Evolutionary conservation across 2,888 invertebrate genomes (phyloP).

Genomic region (Anticlea derivata): DNA sequence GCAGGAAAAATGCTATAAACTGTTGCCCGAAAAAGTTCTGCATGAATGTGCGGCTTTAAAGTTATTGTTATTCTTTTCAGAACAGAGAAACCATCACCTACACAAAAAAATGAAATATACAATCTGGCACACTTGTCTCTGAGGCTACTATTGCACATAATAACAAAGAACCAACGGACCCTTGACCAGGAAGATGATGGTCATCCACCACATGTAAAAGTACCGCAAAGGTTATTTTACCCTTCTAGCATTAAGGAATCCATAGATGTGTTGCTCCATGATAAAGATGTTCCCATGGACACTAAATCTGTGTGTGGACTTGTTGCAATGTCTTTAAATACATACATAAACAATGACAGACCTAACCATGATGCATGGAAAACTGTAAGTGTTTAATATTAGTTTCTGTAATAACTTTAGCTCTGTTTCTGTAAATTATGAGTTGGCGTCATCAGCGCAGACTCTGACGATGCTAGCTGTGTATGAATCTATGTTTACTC

Average conservation of each 20-base stretch:
- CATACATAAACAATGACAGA: conserved; percentile 45
- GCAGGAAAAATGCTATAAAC: no score
- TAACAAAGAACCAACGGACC: conserved; percentile 46
- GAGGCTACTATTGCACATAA: conserved; percentile 56
- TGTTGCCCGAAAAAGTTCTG: no score
- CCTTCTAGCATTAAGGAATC: not conserved
- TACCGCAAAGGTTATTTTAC: not conserved
- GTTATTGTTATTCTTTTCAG: conserved; percentile 20
- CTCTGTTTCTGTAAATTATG: no score
- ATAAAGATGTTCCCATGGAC: conserved; percentile 85
- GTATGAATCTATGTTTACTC: no score
- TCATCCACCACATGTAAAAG: not conserved
- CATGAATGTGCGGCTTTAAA: no score
- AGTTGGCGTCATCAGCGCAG: no score
- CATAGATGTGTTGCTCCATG: conserved; percentile 59
- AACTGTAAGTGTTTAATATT: conserved; percentile 49
- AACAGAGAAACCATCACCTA: conserved; percentile 37
- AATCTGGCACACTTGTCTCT: conserved; percentile 56
- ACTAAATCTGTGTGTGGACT: conserved; percentile 86
- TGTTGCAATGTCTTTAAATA: conserved; percentile 73
- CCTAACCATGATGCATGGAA: conserved; percentile 59
- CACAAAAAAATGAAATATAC: conserved; percentile 67
- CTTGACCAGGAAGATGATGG: not conserved
- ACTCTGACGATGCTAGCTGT: no score
- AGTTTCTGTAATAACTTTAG: no score